Percentiles rank a stretch among this genome's conserved stretches.
These are phyloP conservation scores for Pheosia gnoma DNA, from an alignment of 2,888 invertebrate genomes.

Conservation along the genomic window DNA sequence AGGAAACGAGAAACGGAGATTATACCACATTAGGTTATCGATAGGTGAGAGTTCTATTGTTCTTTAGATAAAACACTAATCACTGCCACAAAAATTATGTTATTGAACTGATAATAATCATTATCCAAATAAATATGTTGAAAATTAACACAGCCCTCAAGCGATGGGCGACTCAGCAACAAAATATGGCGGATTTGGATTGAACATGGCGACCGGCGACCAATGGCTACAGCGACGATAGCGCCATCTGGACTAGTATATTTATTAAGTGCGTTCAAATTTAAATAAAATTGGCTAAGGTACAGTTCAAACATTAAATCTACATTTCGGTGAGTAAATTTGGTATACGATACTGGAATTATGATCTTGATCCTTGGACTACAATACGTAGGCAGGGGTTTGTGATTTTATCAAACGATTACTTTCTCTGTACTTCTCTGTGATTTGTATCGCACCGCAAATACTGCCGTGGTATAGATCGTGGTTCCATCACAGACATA, in stretches of 20 bases:
- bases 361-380: too few relatives aligned
- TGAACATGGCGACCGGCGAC: slow-evolving; percentile 71
- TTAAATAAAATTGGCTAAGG: background rate
- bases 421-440: too few relatives aligned
- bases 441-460: too few relatives aligned
- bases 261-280: slow-evolving; percentile 24
- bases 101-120: slow-evolving; percentile 73
- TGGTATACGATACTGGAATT: too few relatives aligned
- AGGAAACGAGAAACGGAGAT: slow-evolving; percentile 73
- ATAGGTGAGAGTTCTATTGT: slow-evolving; percentile 48
- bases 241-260: slow-evolving; percentile 56
- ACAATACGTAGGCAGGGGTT: too few relatives aligned
- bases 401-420: too few relatives aligned
- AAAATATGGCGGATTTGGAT: slow-evolving; percentile 79
- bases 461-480: too few relatives aligned
- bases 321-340: too few relatives aligned
- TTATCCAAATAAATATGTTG: slow-evolving; percentile 66
- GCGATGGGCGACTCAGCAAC: slow-evolving; percentile 75
- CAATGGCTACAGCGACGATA: slow-evolving; percentile 60
- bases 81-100: slow-evolving; percentile 68
- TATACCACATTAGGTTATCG: slow-evolving; percentile 65
- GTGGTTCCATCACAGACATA: too few relatives aligned
- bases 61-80: slow-evolving; percentile 64
- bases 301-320: too few relatives aligned
- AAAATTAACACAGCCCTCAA: slow-evolving; percentile 72